phyloP scores from a whole-genome alignment of 1,140 invertebrate genomes.

The Hylyphantes graminicola region DNA sequence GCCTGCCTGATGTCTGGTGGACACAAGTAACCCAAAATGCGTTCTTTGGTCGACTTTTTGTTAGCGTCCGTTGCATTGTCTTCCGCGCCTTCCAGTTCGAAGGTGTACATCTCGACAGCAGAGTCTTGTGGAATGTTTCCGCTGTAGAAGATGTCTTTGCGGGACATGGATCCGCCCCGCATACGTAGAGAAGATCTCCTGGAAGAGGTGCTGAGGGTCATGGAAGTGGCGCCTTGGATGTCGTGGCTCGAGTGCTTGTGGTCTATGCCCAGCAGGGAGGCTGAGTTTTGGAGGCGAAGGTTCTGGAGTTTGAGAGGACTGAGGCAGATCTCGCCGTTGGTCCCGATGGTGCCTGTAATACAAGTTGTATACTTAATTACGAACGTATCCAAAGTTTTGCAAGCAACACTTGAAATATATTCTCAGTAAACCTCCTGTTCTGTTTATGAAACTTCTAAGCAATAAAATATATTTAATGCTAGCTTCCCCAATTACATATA shows the following conservation, averaged over 20 bases:
- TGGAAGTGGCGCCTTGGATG: conserved; percentile 37
- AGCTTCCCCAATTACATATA: too few species aligned
- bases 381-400: too few species aligned
- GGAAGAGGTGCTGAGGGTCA: conserved; percentile 44
- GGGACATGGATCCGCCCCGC: conserved; percentile 71
- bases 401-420: too few species aligned
- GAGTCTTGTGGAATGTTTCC: conserved; percentile 79
- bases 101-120: conserved; percentile 21
- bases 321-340: conserved; percentile 38
- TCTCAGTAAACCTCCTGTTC: too few species aligned
- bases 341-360: conserved; percentile 33
- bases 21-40: not conserved
- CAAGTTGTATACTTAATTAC: not conserved
- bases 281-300: conserved; percentile 8
- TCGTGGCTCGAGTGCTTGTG: conserved; percentile 1
- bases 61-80: not conserved
- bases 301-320: conserved; percentile 20
- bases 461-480: too few species aligned
- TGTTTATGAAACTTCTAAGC: too few species aligned
- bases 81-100: conserved; percentile 3
- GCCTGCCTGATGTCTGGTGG: conserved; percentile 62
- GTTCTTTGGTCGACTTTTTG: not conserved
- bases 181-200: conserved; percentile 34
- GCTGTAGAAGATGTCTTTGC: conserved; percentile 88
- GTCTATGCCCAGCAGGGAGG: conserved; percentile 38